phyloP scores from a whole-genome alignment of 2,113 vertebrate genomes.

The Chloroceryle aenea region DNA sequence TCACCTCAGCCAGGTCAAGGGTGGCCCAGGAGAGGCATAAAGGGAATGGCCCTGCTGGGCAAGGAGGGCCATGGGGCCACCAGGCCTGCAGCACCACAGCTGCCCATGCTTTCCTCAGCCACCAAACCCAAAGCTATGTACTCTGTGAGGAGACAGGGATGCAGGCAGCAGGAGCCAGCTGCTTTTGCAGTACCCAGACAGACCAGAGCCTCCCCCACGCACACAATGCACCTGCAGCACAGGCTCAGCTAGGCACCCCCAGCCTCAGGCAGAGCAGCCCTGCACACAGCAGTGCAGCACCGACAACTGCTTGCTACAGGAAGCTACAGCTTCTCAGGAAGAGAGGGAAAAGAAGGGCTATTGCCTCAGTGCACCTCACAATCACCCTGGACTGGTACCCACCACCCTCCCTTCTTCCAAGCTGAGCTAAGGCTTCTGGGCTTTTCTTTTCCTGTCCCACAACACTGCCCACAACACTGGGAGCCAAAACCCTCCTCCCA shows the following conservation, averaged over 20 bases:
- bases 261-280: neutral
- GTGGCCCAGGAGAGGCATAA: neutral
- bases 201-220: neutral
- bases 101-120: neutral
- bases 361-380: neutral
- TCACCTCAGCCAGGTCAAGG: neutral
- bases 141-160: neutral
- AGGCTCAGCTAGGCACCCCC: too few relatives aligned
- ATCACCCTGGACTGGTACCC: too few relatives aligned
- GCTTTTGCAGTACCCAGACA: neutral
- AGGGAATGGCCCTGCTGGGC: neutral
- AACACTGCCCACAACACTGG: neutral
- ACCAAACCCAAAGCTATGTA: neutral
- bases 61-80: neutral
- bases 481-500: neutral
- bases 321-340: neutral
- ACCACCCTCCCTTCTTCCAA: neutral
- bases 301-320: fast-evolving
- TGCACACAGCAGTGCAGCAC: too few relatives aligned
- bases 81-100: neutral
- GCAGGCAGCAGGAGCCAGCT: neutral
- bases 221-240: neutral
- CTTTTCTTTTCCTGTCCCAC: neutral
- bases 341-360: neutral
- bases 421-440: neutral